Evolutionary conservation across 2,888 invertebrate species (phyloP).

Genomic region (Enchytraeus crypticus): DNA sequence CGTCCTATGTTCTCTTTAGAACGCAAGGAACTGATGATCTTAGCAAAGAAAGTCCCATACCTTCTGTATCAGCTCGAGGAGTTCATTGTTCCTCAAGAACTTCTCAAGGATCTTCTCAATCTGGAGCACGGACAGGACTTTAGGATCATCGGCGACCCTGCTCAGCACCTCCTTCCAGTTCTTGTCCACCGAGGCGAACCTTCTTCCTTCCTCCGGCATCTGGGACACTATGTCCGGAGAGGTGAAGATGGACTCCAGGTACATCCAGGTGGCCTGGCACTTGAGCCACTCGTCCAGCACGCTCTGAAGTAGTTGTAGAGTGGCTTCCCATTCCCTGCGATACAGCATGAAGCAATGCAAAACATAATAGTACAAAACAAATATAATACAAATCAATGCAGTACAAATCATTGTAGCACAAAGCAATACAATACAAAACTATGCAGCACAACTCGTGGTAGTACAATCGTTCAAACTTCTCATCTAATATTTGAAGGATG

Average conservation of each 20-base stretch:
- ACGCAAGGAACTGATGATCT: too few species aligned
- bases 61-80: slow-evolving; percentile 81
- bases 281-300: slow-evolving; percentile 90
- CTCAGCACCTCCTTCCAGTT: slow-evolving; percentile 94
- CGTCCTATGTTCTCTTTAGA: too few species aligned
- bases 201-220: slow-evolving; percentile 90
- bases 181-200: slow-evolving; percentile 90
- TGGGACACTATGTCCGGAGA: slow-evolving; percentile 94
- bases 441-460: too few species aligned
- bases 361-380: too few species aligned
- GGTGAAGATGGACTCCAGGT: slow-evolving; percentile 89
- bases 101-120: slow-evolving; percentile 90
- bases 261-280: slow-evolving; percentile 93
- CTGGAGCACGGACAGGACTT: slow-evolving; percentile 74
- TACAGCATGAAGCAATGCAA: not conserved
- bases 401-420: too few species aligned
- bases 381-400: too few species aligned
- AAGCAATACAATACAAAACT: too few species aligned
- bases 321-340: slow-evolving; percentile 77
- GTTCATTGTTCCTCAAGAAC: slow-evolving; percentile 73
- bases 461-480: too few species aligned
- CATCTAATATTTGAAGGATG: too few species aligned
- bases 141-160: slow-evolving; percentile 53
- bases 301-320: slow-evolving; percentile 74
- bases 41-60: slow-evolving; percentile 27